Base-by-base conservation (phyloP, 2,888 invertebrate species). In the Dynastes tityus region DNA sequence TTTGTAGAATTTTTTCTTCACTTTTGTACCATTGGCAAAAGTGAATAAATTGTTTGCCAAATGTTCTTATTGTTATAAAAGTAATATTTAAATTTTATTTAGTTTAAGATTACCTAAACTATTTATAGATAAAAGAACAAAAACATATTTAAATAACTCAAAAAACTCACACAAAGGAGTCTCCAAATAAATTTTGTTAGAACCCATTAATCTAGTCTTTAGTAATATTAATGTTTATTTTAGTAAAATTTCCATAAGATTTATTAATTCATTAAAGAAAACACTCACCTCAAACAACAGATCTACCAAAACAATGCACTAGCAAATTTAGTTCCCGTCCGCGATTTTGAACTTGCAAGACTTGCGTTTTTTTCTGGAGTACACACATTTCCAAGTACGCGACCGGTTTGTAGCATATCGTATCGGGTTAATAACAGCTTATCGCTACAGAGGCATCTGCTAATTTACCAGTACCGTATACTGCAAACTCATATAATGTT, bases 351-450 rank as follows among this genome's bases (percentile, higher is more conserved):
- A 68, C 51, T 68, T n/a, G 68, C 68, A 68, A 58, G 45, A 68
- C 13, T 68, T 29, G 29, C 22, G 27, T n/a, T 68, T 68, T 63
- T 63, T 32, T 63, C 63, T 63, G 63, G n/a, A 63, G 27, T 68
- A 68, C 51, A 16, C 13, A 45, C 67, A 67, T 67, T 49, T 16
- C 22, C 68, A 49, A 68, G 27, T 27, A 49, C 61, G 16, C 45
- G 73, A 74, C 73, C 61, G 73, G 73, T 74, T 74, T 74, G 27
- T 45, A 45, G 37, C 27, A 27, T 11, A 74, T 61, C 45, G 73
- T 45, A 27, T 61, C 73, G 61, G 61, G 73, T 61, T 74, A 74
- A 74, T 61, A 74, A 61, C 73, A 74, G 73, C 45, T 74, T 74
- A 74, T 74, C 73, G 49, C 58, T 37, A 40, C 8, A 40, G 73